Evolutionary conservation across 1,140 invertebrate species (phyloP), one percentile per base, ranked within the genome.

Genomic region (Pogonomyrmex barbatus): DNA sequence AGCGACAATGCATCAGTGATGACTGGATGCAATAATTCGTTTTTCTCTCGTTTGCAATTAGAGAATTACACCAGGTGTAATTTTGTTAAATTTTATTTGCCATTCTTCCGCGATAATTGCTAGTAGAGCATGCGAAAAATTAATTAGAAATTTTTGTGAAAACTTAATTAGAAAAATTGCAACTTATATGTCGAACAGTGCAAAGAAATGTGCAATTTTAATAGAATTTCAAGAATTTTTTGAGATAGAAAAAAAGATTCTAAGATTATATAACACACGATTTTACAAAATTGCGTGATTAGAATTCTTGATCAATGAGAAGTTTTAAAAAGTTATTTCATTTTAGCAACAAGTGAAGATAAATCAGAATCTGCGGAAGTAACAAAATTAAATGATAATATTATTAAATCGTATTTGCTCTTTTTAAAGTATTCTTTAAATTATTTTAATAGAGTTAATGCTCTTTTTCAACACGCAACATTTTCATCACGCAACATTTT

Each of bases 391-490:
- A 71, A 71, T n/a, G 36, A 71, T 54, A 24, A 67, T 33, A 12
- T 10, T 6, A 79, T 79, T 39, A 68, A 78, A 68, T 33, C 75
- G 24, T 78, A 78, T 68, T 45, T 79, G 33, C 17, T 70, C 9
- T 85, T 85, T 47, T 30, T 78, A 58, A 65, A 78, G 65, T 85
- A 78, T 67, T n/a, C 73, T 24, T 60, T 85, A n/a, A 36, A 77
- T 12, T 81, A 36, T 54, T 86, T 81, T 8, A 86, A 79, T 58
- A 50, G 30, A 14, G 81, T 87, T 56, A 82, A 87, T 36, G 63
- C 67, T 1, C 10, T 81, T 2, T 86, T 86, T n/a, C 85, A 82
- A 52, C 39, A 2, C 33, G 63, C 10, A 81, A 52, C 50, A 62
- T 82, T 17, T 36, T 86, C 24, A 24, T 81, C 39, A 2, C 33